Evolutionary conservation across 2,888 invertebrate species (phyloP).

Genomic region (Spodoptera littoralis): DNA sequence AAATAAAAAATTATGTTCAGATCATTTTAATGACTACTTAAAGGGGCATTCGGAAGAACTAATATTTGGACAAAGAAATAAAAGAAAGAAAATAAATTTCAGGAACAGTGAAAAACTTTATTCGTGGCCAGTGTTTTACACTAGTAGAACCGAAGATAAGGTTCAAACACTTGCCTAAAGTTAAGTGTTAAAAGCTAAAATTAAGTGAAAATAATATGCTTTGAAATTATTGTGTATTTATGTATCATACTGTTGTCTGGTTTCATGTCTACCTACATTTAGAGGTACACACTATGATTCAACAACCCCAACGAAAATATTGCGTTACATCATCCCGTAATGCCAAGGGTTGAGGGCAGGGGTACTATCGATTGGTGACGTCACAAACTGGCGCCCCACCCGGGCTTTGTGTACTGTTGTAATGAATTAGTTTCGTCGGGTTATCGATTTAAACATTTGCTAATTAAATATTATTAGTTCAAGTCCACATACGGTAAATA

Average conservation of each 20-base stretch:
- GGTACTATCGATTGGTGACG: constrained; percentile 70
- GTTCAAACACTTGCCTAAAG: background rate
- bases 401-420: constrained; percentile 41
- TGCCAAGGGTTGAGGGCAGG: constrained; percentile 55
- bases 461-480: constrained; percentile 13
- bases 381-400: constrained; percentile 61
- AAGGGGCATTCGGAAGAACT: no score
- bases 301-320: constrained; percentile 57
- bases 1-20: no score
- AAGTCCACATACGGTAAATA: background rate
- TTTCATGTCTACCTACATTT: constrained; percentile 48
- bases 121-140: no score
- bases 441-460: constrained; percentile 21
- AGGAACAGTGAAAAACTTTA: background rate
- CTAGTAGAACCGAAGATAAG: no score
- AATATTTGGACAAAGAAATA: no score
- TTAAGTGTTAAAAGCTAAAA: background rate
- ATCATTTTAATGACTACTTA: no score
- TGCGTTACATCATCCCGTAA: constrained; percentile 67
- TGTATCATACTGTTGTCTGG: constrained; percentile 35
- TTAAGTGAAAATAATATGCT: background rate
- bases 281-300: constrained; percentile 44
- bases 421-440: constrained; percentile 26
- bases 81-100: background rate
- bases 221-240: constrained; percentile 18